Conservation (phyloP, 2,113 vertebrate genomes). For the Pachypanchax playfairii region DNA sequence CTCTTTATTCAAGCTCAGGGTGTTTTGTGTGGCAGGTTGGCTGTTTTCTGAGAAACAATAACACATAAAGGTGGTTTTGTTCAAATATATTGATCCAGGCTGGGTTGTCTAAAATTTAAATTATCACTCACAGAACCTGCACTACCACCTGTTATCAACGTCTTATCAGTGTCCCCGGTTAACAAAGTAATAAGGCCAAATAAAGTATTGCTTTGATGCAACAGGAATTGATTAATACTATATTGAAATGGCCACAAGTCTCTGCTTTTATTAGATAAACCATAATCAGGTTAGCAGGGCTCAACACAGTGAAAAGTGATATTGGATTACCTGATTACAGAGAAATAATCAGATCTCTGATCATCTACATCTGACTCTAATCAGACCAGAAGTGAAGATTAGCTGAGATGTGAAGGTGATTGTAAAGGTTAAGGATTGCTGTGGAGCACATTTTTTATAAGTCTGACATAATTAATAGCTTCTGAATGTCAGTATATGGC, state of each 20-base stretch:
- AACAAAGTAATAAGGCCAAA: conserved; percentile 35
- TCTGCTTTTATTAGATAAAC: conserved; percentile 49
- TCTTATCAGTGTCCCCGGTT: conserved; percentile 16
- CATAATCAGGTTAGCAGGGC: conserved; percentile 56
- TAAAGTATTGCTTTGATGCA: conserved; percentile 20
- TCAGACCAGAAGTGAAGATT: conserved; percentile 48
- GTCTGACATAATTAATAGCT: conserved; percentile 40
- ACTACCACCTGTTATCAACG: conserved; percentile 13
- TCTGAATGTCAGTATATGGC: conserved; percentile 31
- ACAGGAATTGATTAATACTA: conserved; percentile 52
- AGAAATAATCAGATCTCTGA: conserved; percentile 54
- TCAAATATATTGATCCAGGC: conserved; percentile 1
- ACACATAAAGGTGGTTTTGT: not conserved
- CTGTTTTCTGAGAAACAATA: not conserved
- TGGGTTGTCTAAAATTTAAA: not conserved
- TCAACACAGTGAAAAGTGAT: conserved; percentile 34
- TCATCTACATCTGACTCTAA: conserved; percentile 40
- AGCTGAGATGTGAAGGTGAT: conserved; percentile 45
- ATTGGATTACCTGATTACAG: conserved; percentile 60
- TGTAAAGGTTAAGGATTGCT: conserved; percentile 65
- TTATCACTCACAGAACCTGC: conserved; percentile 5
- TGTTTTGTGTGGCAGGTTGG: conserved; percentile 19
- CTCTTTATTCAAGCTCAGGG: conserved; percentile 17
- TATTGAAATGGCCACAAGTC: conserved; percentile 16
- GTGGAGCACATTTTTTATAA: conserved; percentile 33